A percentile compares a stretch with the other conserved stretches of the same genome.
Conservation (phyloP, 2,888 invertebrate genomes). For the Drosophila subquinaria region DNA sequence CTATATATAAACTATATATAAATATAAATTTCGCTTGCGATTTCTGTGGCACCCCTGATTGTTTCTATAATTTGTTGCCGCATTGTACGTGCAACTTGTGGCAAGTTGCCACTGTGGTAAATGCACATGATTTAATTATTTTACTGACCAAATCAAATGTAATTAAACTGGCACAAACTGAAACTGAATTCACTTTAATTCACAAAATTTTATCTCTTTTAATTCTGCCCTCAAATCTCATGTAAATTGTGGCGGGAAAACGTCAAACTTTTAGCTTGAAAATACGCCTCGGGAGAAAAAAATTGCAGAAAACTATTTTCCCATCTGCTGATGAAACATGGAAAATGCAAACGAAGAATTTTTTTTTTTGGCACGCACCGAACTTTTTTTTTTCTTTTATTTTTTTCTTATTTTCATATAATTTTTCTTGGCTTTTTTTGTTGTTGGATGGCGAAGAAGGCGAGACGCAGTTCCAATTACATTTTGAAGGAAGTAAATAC, state of each 20-base stretch:
- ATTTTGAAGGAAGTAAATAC: slow-evolving; percentile 70
- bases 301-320: slow-evolving; percentile 66
- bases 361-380: slow-evolving; percentile 70
- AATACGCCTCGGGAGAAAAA: background rate
- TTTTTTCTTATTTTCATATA: slow-evolving; percentile 34
- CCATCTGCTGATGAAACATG: slow-evolving; percentile 59
- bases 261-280: background rate
- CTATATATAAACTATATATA: no score
- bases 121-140: slow-evolving; percentile 2
- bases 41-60: no score
- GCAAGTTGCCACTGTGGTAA: background rate
- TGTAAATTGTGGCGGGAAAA: background rate
- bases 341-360: slow-evolving; percentile 70
- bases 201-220: background rate
- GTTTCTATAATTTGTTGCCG: no score
- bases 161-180: slow-evolving; percentile 8
- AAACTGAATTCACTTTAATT: background rate
- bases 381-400: slow-evolving; percentile 25
- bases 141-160: slow-evolving; percentile 4
- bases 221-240: background rate
- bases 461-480: slow-evolving; percentile 64
- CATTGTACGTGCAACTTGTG: background rate
- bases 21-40: no score
- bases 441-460: background rate
- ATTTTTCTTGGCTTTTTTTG: background rate